Evolutionary conservation across 2,888 invertebrate species (phyloP).

Genomic region (Zonitis immaculata): DNA sequence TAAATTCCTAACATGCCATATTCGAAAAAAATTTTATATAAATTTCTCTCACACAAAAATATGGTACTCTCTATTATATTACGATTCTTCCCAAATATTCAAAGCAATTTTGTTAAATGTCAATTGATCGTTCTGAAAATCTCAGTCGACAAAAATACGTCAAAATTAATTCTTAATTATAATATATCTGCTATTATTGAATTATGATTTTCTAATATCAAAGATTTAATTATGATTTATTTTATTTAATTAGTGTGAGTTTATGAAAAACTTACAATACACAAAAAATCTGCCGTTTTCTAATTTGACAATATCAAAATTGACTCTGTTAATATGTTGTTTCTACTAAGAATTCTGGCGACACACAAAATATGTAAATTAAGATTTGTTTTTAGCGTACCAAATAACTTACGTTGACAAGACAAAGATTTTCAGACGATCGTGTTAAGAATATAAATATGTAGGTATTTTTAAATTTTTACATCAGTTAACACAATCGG

Average conservation of each 20-base stretch:
- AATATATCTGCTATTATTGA: too few species aligned
- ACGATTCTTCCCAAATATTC: neutral
- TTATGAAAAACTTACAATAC: constrained; percentile 3
- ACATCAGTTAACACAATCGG: constrained; percentile 19
- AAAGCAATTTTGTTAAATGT: too few species aligned
- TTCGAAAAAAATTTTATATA: constrained; percentile 5
- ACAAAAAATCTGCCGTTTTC: constrained; percentile 3
- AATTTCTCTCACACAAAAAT: constrained; percentile 1
- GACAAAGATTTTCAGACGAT: constrained; percentile 32
- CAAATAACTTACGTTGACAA: constrained; percentile 36
- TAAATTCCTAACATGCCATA: constrained; percentile 12
- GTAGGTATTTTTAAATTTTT: constrained; percentile 31
- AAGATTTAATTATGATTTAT: too few species aligned
- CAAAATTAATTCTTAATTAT: too few species aligned
- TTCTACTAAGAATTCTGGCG: constrained; percentile 24
- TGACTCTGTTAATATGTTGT: constrained; percentile 12
- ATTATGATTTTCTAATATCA: too few species aligned
- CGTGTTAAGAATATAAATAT: constrained; percentile 33
- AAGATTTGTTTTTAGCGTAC: constrained; percentile 37
- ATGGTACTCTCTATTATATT: neutral
- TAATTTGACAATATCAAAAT: constrained; percentile 7
- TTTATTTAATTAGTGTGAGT: constrained; percentile 23
- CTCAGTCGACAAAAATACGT: too few species aligned
- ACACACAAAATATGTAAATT: constrained; percentile 35
- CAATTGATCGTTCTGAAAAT: too few species aligned